Evolutionary conservation across 2,888 invertebrate species (phyloP).

Genomic region (Synanthedon formicaeformis): DNA sequence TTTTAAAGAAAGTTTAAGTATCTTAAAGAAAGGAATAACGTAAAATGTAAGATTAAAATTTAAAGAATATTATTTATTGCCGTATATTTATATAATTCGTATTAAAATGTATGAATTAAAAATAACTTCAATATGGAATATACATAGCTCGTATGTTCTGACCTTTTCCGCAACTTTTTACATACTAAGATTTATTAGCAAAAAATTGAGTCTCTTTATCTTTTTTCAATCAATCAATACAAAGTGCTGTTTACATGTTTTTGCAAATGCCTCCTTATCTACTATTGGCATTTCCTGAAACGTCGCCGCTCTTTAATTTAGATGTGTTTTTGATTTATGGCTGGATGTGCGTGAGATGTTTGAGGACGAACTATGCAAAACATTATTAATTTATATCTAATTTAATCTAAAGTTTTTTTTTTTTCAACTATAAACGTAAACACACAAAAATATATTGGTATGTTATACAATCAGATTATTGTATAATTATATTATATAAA

Average conservation of each 20-base stretch:
- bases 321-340: slow-evolving; percentile 10
- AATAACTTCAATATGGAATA: too few relatives aligned
- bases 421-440: neutral
- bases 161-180: too few relatives aligned
- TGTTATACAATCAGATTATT: slow-evolving; percentile 1
- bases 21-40: too few relatives aligned
- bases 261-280: slow-evolving; percentile 42
- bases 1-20: too few relatives aligned
- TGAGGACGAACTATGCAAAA: slow-evolving; percentile 6
- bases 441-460: slow-evolving; percentile 1
- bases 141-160: too few relatives aligned
- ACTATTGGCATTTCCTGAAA: slow-evolving; percentile 37
- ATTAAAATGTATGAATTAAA: too few relatives aligned
- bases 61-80: too few relatives aligned
- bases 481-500: too few relatives aligned
- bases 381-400: slow-evolving; percentile 1
- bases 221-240: slow-evolving; percentile 32
- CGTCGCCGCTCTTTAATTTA: slow-evolving; percentile 12
- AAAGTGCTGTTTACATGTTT: slow-evolving; percentile 34
- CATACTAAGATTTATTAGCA: slow-evolving; percentile 1
- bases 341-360: neutral
- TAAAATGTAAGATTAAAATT: too few relatives aligned
- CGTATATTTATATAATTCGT: too few relatives aligned
- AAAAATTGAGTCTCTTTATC: slow-evolving; percentile 40
- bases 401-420: slow-evolving; percentile 1